Conservation (phyloP, 2,888 invertebrate species). For the Parascotia fuliginaria region DNA sequence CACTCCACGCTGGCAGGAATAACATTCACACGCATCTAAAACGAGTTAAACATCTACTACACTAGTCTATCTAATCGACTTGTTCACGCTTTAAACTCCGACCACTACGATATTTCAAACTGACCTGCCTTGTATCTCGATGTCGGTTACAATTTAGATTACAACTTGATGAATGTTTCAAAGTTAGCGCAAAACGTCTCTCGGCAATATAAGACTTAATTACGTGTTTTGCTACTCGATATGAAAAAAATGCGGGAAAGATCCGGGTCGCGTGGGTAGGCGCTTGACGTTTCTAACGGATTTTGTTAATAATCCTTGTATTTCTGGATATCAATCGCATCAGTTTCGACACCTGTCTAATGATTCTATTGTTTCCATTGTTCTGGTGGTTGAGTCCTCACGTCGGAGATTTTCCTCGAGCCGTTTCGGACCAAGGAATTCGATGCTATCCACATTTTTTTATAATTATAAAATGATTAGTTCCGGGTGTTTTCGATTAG, state of each 20-base stretch:
- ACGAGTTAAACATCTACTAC: conserved; percentile 45
- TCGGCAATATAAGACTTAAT: conserved; percentile 46
- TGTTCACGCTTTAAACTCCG: conserved; percentile 47
- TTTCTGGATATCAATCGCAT: conserved; percentile 33
- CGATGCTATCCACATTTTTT: conserved; percentile 69
- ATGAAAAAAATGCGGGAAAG: conserved; percentile 57
- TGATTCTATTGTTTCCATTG: conserved; percentile 41
- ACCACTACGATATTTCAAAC: conserved; percentile 43
- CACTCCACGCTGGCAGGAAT: conserved; percentile 24
- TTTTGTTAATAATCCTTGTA: conserved; percentile 28
- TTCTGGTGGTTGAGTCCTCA: conserved; percentile 35
- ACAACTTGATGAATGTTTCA: conserved; percentile 27
- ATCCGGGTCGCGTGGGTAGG: conserved; percentile 59
- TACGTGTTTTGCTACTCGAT: conserved; percentile 49
- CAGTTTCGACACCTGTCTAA: conserved; percentile 42
- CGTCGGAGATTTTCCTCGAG: conserved; percentile 49
- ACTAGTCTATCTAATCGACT: conserved; percentile 47
- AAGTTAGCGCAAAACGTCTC: conserved; percentile 34
- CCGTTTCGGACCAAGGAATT: conserved; percentile 58
- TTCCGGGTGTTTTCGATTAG: conserved; percentile 82
- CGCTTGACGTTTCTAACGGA: conserved; percentile 28
- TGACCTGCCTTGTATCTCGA: conserved; percentile 10
- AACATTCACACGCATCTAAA: conserved; percentile 53
- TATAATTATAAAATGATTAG: conserved; percentile 79
- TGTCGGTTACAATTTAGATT: conserved; percentile 37